Evolutionary conservation across 2,797 vertebrate species (phyloP), one percentile per base, ranked within the genome.

Genomic region (Petrocephalus schoutedeni): DNA sequence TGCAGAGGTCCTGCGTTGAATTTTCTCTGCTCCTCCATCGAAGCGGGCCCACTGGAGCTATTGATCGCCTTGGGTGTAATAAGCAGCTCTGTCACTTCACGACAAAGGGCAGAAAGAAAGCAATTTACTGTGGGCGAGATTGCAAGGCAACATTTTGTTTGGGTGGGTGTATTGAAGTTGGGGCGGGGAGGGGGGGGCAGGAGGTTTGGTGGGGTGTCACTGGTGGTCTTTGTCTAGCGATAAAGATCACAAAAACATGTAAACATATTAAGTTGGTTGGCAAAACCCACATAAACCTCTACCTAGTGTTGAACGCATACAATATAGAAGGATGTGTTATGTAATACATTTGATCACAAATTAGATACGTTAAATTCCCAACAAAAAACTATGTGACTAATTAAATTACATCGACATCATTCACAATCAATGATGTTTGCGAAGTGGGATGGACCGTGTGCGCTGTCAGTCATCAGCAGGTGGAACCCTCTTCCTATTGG

Each of bases 21-120:
- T 94, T 94, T 56, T 41, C 87, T 45, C 74, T 16, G 49, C 10
- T 91, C 92, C 92, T 87, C 91, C 80, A 88, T 92, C 93, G 93
- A 95, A 94, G 91, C 89, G 89, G 91, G 90, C 92, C 90, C 90
- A 92, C 92, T 92, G 51, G 92, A 92, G 92, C 93, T 96, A 96
- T 96, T 94, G 96, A 96, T 96, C 95, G 91, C 90, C 91, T 93
- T 94, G 92, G 90, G 90, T 95, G 95, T 96, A 95, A 96, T 96
- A 95, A 95, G 95, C 93, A 94, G 94, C 94, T 93, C 93, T 96
- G 95, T 96, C 96, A 95, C 95, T 95, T 94, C 94, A 95, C 94
- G 95, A 96, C 95, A 96, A 95, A 96, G 93, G 93, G 74, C 91
- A 91, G 95, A 95, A 95, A 94, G 94, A 96, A 96, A 96, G 95